Evolutionary conservation across 2,888 invertebrate genomes (phyloP), one percentile per base, ranked within the genome.

Genomic region (Himalopsyche anomala): DNA sequence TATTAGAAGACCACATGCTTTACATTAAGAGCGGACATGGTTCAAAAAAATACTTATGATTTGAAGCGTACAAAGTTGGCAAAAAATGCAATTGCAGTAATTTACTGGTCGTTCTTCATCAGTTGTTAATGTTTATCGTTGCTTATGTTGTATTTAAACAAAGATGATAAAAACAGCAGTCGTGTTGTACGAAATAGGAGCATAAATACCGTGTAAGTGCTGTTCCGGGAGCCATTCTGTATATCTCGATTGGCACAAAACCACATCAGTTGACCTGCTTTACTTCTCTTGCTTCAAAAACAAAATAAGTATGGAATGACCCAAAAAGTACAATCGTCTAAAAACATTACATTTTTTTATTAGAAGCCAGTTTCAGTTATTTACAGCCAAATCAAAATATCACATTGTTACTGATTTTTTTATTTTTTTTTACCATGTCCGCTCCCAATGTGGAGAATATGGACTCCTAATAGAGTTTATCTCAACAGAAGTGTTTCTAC

Each of bases 191-290:
- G 4, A 36, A 28, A 74, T 74, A 15, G 36, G 1, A 38, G 36
- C 19, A 74, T 74, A 74, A 74, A 74, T 36, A 74, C 15, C 1
- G 15, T 12, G 62, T 36, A 74, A 74, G 74, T 12, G 36, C 36
- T 36, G 36, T 74, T 74, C 36, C 15, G 74, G 36, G 74, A 74
- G 74, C 15, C 9, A 74, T 74, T 74, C 36, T 38, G 36, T 28
- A 36, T 74, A 74, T 74, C 74, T 74, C 74, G 74, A 74, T 74
- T 74, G 74, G 74, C 74, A 74, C 74, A 74, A 36, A 74, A 74
- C 74, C 74, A 12, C 74, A 74, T 15, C 38, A 74, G 74, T 62
- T 74, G 74, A 74, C 74, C 74, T 36, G 74, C 28, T 74, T 74
- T 74, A 74, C 74, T 74, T 38, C 15, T 38, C 38, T 74, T 51